These are phyloP conservation scores for Clamator glandarius DNA, from an alignment of 2,797 vertebrate species.

Conservation along the genomic window DNA sequence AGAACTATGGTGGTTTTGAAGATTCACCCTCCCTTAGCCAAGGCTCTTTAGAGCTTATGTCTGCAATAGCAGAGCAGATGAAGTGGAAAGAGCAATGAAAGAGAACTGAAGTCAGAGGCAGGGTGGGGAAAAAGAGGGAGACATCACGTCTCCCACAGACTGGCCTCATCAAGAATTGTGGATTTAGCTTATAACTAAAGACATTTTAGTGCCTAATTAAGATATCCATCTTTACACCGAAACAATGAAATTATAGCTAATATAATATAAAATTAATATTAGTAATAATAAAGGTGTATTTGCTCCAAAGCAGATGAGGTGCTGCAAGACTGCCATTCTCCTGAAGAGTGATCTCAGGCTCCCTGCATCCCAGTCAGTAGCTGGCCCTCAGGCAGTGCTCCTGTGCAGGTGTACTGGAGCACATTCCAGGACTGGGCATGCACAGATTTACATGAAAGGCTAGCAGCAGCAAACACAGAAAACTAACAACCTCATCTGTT, in stretches of 20 bases:
- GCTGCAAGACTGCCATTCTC: background rate
- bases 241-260: background rate
- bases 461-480: background rate
- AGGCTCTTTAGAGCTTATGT: background rate
- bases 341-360: fast-evolving
- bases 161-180: fast-evolving
- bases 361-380: fast-evolving
- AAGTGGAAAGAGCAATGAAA: background rate
- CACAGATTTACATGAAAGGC: background rate
- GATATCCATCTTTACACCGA: background rate
- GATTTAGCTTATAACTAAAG: background rate
- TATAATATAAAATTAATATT: background rate
- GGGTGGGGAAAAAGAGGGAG: background rate
- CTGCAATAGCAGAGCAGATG: background rate
- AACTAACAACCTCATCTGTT: background rate
- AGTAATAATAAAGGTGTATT: background rate
- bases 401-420: fast-evolving
- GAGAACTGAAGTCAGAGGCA: background rate
- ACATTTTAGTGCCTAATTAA: background rate
- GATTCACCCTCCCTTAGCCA: fast-evolving
- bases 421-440: background rate
- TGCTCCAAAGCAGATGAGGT: background rate
- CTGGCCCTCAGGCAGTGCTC: fast-evolving
- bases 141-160: background rate
- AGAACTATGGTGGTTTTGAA: background rate